Percentiles rank a stretch among this genome's conserved stretches.
Conservation (phyloP, 2,113 vertebrate genomes). For the Cinclus cinclus region DNA sequence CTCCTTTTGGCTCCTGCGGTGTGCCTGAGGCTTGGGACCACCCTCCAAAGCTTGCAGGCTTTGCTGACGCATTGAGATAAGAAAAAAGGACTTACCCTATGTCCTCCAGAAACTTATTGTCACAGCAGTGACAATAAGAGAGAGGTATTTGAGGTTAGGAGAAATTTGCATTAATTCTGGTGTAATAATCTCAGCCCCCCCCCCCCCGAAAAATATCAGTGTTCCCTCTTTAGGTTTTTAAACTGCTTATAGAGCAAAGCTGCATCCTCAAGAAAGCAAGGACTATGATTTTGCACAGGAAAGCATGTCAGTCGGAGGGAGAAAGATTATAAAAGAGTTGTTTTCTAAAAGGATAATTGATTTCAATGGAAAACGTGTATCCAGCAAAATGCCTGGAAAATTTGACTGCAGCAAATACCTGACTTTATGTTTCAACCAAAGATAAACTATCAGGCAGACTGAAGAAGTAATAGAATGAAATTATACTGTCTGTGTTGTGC, state of each 20-base stretch:
- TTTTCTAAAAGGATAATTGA: background rate
- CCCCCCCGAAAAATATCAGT: background rate
- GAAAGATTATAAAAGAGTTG: background rate
- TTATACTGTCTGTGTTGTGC: background rate
- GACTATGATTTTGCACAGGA: background rate
- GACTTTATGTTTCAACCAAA: slow-evolving; percentile 20
- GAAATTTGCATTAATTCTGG: background rate
- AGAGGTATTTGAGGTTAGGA: background rate
- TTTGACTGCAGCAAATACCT: slow-evolving; percentile 4
- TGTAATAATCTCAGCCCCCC: background rate
- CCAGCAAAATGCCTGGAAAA: slow-evolving; percentile 15
- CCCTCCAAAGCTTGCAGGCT: background rate
- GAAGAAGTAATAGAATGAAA: slow-evolving; percentile 45
- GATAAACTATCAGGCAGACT: slow-evolving; percentile 11
- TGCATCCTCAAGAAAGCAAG: background rate
- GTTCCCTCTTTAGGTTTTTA: background rate
- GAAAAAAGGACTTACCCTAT: background rate
- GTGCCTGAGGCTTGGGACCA: background rate
- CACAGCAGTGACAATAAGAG: background rate
- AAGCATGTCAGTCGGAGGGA: background rate
- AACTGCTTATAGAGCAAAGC: background rate
- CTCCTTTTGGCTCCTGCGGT: background rate
- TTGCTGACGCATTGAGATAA: background rate
- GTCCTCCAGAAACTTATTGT: background rate
- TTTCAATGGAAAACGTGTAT: background rate